Conservation (phyloP, 1,140 invertebrate species). For the Periplaneta americana region DNA sequence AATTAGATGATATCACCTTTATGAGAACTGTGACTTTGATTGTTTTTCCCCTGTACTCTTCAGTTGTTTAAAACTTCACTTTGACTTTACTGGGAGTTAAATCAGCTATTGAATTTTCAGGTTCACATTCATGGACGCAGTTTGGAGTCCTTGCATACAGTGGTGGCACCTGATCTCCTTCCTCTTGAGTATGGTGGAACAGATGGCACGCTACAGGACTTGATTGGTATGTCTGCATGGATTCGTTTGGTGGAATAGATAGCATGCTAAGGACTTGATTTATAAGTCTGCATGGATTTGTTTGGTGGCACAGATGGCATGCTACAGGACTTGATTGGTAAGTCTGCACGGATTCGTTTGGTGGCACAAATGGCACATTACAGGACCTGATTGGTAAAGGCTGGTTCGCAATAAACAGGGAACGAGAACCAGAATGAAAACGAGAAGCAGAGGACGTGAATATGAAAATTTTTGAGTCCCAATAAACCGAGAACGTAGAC, state of each 20-base stretch:
- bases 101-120: no score
- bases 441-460: no score
- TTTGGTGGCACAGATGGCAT: conserved; percentile 50
- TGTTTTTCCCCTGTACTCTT: no score
- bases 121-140: conserved; percentile 41
- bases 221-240: conserved; percentile 39
- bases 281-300: background rate
- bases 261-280: background rate
- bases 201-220: conserved; percentile 41
- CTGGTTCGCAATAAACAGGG: no score
- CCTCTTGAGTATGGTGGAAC: conserved; percentile 55
- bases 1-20: no score
- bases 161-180: conserved; percentile 42
- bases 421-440: no score
- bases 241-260: background rate
- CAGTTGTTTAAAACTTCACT: no score
- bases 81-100: no score
- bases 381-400: conserved; percentile 44
- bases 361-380: conserved; percentile 46
- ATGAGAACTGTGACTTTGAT: no score
- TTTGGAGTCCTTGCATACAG: conserved; percentile 34
- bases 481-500: no score
- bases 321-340: conserved; percentile 44
- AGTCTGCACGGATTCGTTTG: no score
- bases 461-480: no score